Conservation (phyloP, 2,797 vertebrate species). For the Takifugu rubripes region DNA sequence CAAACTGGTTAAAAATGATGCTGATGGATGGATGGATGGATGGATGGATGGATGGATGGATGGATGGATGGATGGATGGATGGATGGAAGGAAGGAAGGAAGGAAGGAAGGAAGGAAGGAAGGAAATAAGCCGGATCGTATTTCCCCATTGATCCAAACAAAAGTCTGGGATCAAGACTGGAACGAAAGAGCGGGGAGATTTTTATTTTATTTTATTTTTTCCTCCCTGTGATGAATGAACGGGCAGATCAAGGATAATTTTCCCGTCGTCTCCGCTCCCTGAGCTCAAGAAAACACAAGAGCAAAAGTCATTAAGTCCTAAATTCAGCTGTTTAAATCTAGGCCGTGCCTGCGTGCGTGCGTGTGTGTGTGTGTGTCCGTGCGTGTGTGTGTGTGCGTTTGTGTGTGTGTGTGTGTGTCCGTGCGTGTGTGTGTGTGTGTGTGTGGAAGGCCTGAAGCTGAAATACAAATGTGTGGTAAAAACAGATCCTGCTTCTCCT, state of each 20-base stretch:
- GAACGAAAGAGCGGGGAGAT: conserved; percentile 14
- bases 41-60: no score
- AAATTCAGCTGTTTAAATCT: conserved; percentile 62
- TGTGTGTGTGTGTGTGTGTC: background rate
- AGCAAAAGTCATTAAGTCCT: conserved; percentile 52
- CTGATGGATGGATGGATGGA: no score
- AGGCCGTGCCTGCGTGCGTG: conserved; percentile 34
- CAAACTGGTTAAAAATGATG: no score
- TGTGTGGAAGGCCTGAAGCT: conserved; percentile 5
- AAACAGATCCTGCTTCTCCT: background rate
- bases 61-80: no score
- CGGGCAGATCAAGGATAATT: conserved; percentile 28
- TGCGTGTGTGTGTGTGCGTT: conserved; percentile 4
- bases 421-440: conserved; percentile 5
- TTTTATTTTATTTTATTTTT: conserved; percentile 16
- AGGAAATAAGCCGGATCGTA: conserved; percentile 39
- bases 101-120: no score
- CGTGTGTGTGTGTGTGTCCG: conserved; percentile 3
- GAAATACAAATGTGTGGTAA: conserved; percentile 4
- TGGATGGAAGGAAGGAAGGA: no score
- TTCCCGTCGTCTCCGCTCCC: conserved; percentile 30
- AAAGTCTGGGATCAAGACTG: conserved; percentile 19
- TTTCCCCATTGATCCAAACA: conserved; percentile 21
- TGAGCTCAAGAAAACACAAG: conserved; percentile 43
- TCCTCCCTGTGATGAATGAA: background rate